Evolutionary conservation across 2,113 vertebrate species (phyloP).

Genomic region (Nyctibius bracteatus): DNA sequence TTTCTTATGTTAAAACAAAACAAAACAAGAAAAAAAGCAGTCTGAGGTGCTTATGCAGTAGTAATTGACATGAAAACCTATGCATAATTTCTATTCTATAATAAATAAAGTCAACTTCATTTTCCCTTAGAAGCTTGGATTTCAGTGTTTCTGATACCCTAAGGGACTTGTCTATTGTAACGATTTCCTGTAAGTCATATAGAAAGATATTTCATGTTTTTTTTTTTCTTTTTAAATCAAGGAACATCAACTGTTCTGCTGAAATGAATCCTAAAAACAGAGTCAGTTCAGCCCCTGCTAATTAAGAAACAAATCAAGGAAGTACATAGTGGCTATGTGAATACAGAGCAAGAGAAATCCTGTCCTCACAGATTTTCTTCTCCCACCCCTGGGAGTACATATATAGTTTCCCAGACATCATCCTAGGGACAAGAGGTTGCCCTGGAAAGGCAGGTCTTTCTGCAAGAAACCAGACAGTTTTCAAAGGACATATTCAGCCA

Average conservation of each 20-base stretch:
- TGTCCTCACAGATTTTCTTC: not conserved
- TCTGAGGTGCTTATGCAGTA: not conserved
- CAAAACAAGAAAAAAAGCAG: not conserved
- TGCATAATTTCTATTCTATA: not conserved
- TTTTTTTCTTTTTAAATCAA: not conserved
- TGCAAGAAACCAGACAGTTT: not conserved
- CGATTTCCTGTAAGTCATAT: accelerated
- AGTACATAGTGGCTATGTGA: not conserved
- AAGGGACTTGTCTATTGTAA: not conserved
- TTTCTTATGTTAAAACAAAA: not conserved
- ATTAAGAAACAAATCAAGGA: not conserved
- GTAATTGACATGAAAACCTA: not conserved
- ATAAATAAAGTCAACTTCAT: not conserved
- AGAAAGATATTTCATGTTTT: not conserved
- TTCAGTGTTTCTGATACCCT: not conserved
- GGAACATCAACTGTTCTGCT: not conserved
- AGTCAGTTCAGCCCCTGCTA: accelerated
- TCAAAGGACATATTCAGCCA: not conserved
- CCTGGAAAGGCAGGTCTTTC: not conserved
- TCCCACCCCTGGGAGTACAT: not conserved
- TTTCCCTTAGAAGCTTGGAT: not conserved
- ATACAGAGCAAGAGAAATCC: not conserved
- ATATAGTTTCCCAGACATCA: too few relatives aligned
- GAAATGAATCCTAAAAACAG: not conserved
- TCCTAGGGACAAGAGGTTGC: not conserved